Base-by-base conservation (phyloP, 35 echinoderm and acorn worm genomes). In the Lytechinus variegatus region DNA sequence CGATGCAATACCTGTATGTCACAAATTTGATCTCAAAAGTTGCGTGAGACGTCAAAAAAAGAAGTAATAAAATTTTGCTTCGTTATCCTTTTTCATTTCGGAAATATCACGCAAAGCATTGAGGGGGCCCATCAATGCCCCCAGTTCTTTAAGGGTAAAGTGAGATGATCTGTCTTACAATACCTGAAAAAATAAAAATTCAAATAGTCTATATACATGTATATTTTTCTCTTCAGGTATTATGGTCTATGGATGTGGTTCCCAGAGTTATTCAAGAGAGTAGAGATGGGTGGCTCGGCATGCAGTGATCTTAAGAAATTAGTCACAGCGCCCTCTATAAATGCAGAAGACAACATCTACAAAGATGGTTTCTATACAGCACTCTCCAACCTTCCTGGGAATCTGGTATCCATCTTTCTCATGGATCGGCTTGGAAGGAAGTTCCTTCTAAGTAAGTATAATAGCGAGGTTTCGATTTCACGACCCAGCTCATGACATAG, bases 241-340 rank as follows among this genome's bases (percentile, higher is more conserved):
- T 99, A 99, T 94, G 98, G 98, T 27, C 52, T 99, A 57, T 98
- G 96, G 95, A 97, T 99, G 97, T 99, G 98, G 98, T 98, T 99
- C 86, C 98, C 98, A 29, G 89, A 97, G 92, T 61, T 99, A 16
- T 99, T 99, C 94, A 60, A 89, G 52, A 94, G 96, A 86, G 95
- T 97, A 51, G 98, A 99, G 92, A 57, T 29, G 10, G 54, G n/a
- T 56, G 98, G 98, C 54, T 96, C 98, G 24, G 97, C 96, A 10
- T 99, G 98, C 56, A 55, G 87, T 27, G 54, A 53, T 8, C n/a
- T 54, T 54, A 27, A 89, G 11, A 54, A 93, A 12, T 56, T 14
- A 3, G 10, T 27, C 2, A 14, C n/a, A 54, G 8, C 54, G 11
- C 11, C n/a, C 54, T 54, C 91, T 53, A 54, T 14, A 27, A 27